phyloP scores from a whole-genome alignment of 2,113 vertebrate species.

The Pygoscelis adeliae region DNA sequence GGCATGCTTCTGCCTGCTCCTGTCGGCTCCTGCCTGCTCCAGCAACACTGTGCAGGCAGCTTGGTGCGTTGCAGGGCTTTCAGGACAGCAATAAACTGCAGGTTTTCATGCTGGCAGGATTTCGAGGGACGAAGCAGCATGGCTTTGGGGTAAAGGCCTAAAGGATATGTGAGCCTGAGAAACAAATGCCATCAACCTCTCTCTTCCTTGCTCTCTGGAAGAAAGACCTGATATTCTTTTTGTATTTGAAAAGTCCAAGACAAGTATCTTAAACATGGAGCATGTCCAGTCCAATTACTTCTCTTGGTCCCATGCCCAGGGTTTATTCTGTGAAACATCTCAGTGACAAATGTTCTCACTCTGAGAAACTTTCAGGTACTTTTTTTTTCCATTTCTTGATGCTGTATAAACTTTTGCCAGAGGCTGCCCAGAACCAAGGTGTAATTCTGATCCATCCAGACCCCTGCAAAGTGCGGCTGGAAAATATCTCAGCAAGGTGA shows the following conservation, averaged over 20 bases:
- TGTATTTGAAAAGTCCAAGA: background rate
- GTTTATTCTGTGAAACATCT: constrained; percentile 66
- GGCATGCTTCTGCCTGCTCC: background rate
- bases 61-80: background rate
- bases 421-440: constrained; percentile 43
- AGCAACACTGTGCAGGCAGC: background rate
- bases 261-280: constrained; percentile 56
- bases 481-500: constrained; percentile 49
- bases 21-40: background rate
- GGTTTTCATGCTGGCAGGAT: background rate
- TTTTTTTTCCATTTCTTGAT: constrained; percentile 37
- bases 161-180: background rate
- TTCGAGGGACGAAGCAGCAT: background rate
- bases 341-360: constrained; percentile 67
- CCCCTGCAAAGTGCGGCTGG: constrained; percentile 5
- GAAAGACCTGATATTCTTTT: constrained; percentile 8
- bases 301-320: constrained; percentile 65
- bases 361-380: constrained; percentile 65
- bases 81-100: background rate
- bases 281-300: constrained; percentile 62
- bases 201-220: constrained; percentile 13
- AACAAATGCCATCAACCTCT: background rate
- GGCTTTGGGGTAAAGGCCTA: background rate
- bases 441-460: constrained; percentile 35
- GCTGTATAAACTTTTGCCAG: constrained; percentile 44